These are phyloP conservation scores for Rana temporaria DNA, from an alignment of 2,113 vertebrate genomes.

Conservation along the genomic window DNA sequence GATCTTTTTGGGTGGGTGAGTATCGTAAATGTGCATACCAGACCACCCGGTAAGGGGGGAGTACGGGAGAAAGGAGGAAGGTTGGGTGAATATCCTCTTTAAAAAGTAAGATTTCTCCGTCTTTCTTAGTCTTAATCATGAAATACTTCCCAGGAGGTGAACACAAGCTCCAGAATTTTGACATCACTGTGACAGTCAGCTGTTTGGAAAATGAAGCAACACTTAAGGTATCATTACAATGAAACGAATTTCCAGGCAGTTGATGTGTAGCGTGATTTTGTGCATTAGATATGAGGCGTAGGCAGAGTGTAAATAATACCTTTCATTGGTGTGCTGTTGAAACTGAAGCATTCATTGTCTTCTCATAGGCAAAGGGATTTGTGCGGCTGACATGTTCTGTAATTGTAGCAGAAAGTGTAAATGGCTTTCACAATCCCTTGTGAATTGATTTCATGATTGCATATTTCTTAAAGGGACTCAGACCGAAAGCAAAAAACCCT, in stretches of 20 bases:
- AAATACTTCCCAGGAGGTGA: no score
- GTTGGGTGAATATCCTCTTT: no score
- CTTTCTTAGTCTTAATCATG: no score
- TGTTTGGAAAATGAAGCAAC: neutral
- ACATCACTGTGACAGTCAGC: neutral
- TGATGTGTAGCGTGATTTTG: neutral
- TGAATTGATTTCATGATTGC: constrained; percentile 33
- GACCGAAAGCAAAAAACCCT: no score
- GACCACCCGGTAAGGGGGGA: no score
- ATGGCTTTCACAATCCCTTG: constrained; percentile 19
- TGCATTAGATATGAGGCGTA: constrained; percentile 6
- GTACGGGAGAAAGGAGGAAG: no score
- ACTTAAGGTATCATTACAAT: neutral
- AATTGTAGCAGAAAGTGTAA: constrained; percentile 26
- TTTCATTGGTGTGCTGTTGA: constrained; percentile 24
- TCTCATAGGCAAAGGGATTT: constrained; percentile 15
- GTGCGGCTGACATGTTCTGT: constrained; percentile 17
- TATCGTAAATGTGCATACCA: no score
- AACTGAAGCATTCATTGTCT: constrained; percentile 41
- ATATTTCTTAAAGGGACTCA: neutral
- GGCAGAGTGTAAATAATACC: neutral
- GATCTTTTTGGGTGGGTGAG: no score
- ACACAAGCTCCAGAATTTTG: no score
- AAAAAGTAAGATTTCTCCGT: no score
- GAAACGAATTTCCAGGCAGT: neutral